Conservation (phyloP, 2,113 vertebrate genomes). For the Sphaerodactylus townsendi region DNA sequence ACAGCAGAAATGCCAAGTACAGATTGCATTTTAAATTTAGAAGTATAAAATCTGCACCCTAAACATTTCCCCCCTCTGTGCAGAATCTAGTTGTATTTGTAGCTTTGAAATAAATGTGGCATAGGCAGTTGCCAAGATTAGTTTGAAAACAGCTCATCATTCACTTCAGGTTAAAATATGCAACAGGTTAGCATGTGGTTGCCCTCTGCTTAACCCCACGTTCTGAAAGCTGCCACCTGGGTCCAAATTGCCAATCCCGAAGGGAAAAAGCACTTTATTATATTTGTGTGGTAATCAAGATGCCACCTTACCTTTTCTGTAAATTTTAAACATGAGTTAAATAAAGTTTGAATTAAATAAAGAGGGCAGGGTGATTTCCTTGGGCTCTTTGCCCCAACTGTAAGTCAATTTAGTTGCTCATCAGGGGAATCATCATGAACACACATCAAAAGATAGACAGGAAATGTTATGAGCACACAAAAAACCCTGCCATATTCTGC, state of each 20-base stretch:
- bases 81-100: neutral
- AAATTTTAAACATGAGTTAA: neutral
- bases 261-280: too few relatives aligned
- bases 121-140: neutral
- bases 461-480: neutral
- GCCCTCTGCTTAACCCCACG: neutral
- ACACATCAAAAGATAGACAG: neutral
- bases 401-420: neutral
- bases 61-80: neutral
- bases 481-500: neutral
- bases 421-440: neutral
- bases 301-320: neutral
- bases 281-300: neutral
- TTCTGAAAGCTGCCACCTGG: neutral
- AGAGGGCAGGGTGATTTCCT: neutral
- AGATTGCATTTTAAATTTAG: neutral
- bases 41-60: neutral
- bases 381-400: neutral
- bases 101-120: rapidly evolving
- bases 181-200: neutral
- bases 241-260: neutral
- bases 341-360: neutral
- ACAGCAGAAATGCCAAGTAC: neutral
- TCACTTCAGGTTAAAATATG: neutral
- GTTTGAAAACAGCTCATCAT: neutral